These are phyloP conservation scores for Oscheius onirici DNA, from an alignment of 2,888 invertebrate genomes.

Conservation along the genomic window DNA sequence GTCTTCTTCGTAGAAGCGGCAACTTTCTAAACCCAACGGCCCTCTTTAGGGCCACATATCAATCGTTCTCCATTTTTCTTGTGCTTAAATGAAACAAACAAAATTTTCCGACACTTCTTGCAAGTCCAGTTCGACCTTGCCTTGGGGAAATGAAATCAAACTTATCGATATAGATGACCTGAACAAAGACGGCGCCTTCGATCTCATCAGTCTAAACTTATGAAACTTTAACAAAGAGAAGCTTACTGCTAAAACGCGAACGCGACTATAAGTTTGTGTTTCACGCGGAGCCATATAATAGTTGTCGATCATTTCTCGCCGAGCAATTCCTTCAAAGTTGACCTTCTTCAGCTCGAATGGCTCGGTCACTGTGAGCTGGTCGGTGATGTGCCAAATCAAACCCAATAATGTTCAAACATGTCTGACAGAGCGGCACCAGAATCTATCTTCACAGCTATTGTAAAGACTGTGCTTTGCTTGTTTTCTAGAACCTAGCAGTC, in stretches of 20 bases:
- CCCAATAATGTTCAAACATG: slow-evolving; percentile 39
- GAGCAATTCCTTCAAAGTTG: no score
- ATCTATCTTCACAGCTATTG: slow-evolving; percentile 13
- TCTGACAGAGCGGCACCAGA: slow-evolving; percentile 37
- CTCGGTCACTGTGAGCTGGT: slow-evolving; percentile 40
- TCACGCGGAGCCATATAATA: slow-evolving; percentile 47
- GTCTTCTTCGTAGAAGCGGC: no score
- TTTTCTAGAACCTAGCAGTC: no score
- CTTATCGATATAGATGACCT: slow-evolving; percentile 51
- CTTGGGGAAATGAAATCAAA: no score
- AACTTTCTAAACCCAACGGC: slow-evolving; percentile 66
- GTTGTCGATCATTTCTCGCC: no score
- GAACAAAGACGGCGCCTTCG: slow-evolving; percentile 14
- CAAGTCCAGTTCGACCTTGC: no score
- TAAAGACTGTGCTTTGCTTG: no score
- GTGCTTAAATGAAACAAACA: no score
- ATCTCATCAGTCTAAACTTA: slow-evolving; percentile 32
- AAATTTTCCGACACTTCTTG: no score
- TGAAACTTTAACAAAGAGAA: not conserved
- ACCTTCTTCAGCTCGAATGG: slow-evolving; percentile 44
- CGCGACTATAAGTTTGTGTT: slow-evolving; percentile 37
- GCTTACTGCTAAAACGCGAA: slow-evolving; percentile 38
- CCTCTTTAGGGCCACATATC: slow-evolving; percentile 64
- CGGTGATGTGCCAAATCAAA: slow-evolving; percentile 47
- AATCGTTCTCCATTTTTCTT: no score